A percentile compares a stretch with the other conserved stretches of the same genome.
Evolutionary conservation across 1,140 invertebrate species (phyloP).

Genomic region (Delia radicum): DNA sequence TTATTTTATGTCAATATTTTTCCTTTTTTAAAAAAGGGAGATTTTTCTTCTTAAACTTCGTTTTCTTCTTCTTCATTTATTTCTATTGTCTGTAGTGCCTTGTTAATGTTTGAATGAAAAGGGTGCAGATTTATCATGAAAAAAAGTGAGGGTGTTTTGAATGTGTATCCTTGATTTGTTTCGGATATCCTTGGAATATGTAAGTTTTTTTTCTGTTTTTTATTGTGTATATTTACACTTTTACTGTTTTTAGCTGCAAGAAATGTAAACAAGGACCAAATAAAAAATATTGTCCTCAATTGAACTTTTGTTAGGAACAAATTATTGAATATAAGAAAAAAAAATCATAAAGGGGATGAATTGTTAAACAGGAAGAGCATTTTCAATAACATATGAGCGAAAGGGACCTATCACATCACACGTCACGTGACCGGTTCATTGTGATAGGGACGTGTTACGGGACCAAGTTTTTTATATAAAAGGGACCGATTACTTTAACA

Average conservation of each 20-base stretch:
- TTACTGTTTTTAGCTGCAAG: not conserved
- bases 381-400: no score
- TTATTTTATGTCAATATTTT: not conserved
- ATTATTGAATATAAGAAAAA: no score
- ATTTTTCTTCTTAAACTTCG: not conserved
- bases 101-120: no score
- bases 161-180: slow-evolving; percentile 15
- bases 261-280: not conserved
- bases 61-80: no score
- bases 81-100: not conserved
- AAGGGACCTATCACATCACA: no score
- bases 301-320: slow-evolving; percentile 22
- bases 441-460: no score
- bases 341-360: no score
- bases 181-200: slow-evolving; percentile 17
- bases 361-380: no score
- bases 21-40: not conserved
- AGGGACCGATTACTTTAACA: no score
- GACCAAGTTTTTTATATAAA: no score
- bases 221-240: not conserved
- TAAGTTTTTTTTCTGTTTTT: not conserved
- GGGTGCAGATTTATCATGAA: not conserved
- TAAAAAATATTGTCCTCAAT: slow-evolving; percentile 8
- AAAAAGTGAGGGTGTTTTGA: not conserved
- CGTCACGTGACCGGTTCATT: no score